phyloP scores from a whole-genome alignment of 2,113 vertebrate genomes.

The Emydura subglobosa region DNA sequence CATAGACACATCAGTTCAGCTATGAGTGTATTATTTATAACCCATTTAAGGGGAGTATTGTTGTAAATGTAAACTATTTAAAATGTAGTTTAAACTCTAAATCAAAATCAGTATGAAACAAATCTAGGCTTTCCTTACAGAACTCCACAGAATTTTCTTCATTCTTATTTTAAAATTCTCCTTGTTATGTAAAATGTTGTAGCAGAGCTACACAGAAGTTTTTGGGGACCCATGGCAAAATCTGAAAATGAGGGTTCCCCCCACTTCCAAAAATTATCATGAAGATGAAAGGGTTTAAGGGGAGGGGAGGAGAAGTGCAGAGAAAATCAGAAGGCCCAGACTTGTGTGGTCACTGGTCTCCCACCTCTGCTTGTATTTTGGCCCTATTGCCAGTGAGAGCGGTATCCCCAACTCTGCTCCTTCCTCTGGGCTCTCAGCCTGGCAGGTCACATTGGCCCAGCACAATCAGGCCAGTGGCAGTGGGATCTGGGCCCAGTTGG shows the following conservation, averaged over 20 bases:
- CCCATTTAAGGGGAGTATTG: slow-evolving; percentile 2
- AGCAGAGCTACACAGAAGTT: neutral
- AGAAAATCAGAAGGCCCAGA: neutral
- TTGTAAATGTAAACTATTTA: slow-evolving; percentile 39
- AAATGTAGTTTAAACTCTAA: slow-evolving; percentile 41
- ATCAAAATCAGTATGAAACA: slow-evolving; percentile 46
- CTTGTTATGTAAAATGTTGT: neutral
- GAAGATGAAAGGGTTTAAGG: neutral
- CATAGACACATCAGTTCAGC: slow-evolving; percentile 43
- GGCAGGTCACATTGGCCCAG: neutral
- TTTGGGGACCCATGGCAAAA: neutral
- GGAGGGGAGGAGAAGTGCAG: neutral
- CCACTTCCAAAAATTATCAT: neutral
- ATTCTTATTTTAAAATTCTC: neutral
- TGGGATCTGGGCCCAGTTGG: neutral
- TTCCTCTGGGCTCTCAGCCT: neutral
- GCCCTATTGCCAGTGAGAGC: neutral
- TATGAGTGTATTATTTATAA: slow-evolving; percentile 69
- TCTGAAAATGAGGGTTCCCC: neutral
- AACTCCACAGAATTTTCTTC: neutral
- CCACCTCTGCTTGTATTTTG: neutral
- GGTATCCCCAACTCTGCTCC: neutral
- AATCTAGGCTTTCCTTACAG: slow-evolving; percentile 40
- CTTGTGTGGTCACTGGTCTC: neutral
- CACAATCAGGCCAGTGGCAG: neutral